Evolutionary conservation across 2,113 vertebrate genomes (phyloP), one percentile per base, ranked within the genome.

Genomic region (Microcebus tavaratra): DNA sequence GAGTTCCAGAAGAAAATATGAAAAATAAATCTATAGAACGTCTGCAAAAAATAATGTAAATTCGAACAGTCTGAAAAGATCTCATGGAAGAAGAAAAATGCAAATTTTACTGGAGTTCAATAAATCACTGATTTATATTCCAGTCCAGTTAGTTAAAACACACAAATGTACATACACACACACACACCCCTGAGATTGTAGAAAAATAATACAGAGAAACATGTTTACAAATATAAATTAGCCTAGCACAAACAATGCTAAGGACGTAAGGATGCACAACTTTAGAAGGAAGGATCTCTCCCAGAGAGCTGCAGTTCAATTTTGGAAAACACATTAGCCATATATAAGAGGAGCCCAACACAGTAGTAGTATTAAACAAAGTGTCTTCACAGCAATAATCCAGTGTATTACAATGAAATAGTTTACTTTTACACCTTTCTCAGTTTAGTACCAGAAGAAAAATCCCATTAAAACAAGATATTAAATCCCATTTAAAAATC

Each of bases 91-190:
- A 86, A 48, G 10, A 79, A 78, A 95, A 50, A 81, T 42, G 45
- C 61, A 95, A 93, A 83, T 82, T 68, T 72, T 82, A 93, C n/a
- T 61, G 14, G 34, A 93, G 18, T 73, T 96, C 63, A 94, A 82
- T 61, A 86, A 91, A 82, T 50, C 59, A 93, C 9, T 88, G 48
- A 45, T 70, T 87, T 70, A 79, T 84, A 89, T 79, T 90, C 39
- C 23, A 70, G 27, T 59, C 4, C 57, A 89, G 39, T 21, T 63
- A 23, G 68, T 72, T 50, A 50, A 93, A 15, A 91, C 15, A 72
- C 13, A 42, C 36, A 68, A 8, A 65, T 53, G 34, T 3, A 63
- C 50, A 50, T 18, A 82, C n/a, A 73, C 5, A 55, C 50, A 55
- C 50, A 34, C 50, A n/a, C 45, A 4, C 42, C 48, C 70, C 34